Percentiles rank a stretch among this genome's conserved stretches.
phyloP scores from a whole-genome alignment of 1,140 invertebrate species.

The Polypedilum vanderplanki region DNA sequence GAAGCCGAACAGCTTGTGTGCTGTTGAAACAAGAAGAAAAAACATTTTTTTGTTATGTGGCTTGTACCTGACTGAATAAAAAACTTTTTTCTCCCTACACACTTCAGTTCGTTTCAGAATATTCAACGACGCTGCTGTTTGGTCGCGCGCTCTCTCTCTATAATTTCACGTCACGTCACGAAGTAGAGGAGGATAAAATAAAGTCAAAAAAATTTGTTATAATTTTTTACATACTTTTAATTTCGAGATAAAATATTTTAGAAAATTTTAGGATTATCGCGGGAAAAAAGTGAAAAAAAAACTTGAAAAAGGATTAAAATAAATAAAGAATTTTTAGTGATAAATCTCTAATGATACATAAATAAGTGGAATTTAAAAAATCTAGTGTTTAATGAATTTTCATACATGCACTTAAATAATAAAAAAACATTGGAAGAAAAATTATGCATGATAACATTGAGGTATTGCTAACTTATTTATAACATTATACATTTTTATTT shows the following conservation, averaged over 20 bases:
- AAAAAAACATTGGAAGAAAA: constrained; percentile 1
- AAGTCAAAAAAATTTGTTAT: too few species aligned
- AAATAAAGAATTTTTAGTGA: neutral
- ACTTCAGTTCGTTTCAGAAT: constrained; percentile 24
- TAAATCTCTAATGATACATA: neutral
- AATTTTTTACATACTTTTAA: neutral
- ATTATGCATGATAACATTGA: constrained; percentile 18
- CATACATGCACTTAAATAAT: neutral
- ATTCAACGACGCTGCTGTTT: constrained; percentile 18
- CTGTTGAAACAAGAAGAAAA: neutral
- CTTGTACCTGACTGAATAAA: constrained; percentile 19
- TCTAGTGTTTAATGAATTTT: neutral
- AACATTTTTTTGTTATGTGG: neutral
- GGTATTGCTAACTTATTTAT: constrained; percentile 4
- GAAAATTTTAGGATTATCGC: neutral
- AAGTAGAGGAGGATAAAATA: neutral
- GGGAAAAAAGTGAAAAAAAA: neutral
- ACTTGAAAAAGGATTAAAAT: neutral
- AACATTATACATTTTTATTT: neutral
- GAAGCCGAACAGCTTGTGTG: constrained; percentile 15
- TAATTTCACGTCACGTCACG: neutral
- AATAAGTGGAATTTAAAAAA: neutral
- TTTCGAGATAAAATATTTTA: neutral
- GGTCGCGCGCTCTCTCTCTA: neutral
- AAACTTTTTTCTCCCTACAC: constrained; percentile 21